Percentiles rank a stretch among this genome's conserved stretches.
Conservation (phyloP, 2,888 invertebrate species). For the Coelopa pilipes region DNA sequence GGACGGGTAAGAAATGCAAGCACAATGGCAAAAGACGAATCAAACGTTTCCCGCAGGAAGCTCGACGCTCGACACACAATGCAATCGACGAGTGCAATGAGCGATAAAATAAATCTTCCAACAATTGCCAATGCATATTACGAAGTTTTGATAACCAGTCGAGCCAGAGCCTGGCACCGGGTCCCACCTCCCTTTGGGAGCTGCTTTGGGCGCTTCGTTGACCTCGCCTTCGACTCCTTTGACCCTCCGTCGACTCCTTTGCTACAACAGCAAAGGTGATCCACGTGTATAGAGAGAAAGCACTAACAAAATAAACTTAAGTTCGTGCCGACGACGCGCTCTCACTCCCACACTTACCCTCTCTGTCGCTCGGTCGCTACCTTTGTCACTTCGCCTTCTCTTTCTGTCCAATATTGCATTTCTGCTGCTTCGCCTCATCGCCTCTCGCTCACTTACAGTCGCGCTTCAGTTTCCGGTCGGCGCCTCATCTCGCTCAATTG, state of each 20-base stretch:
- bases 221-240: too few relatives aligned
- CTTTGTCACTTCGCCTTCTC: too few relatives aligned
- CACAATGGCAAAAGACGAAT: too few relatives aligned
- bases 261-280: constrained; percentile 13
- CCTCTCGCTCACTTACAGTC: neutral
- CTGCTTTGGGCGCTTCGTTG: too few relatives aligned
- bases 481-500: constrained; percentile 23
- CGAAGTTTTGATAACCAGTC: constrained; percentile 7
- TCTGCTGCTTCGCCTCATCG: too few relatives aligned
- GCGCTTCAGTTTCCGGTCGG: constrained; percentile 9
- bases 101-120: constrained; percentile 1
- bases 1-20: too few relatives aligned
- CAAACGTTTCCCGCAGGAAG: too few relatives aligned
- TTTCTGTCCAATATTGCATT: too few relatives aligned
- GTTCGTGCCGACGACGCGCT: constrained; percentile 10
- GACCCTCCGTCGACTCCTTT: too few relatives aligned
- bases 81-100: neutral
- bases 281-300: neutral
- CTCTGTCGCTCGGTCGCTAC: too few relatives aligned
- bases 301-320: constrained; percentile 19
- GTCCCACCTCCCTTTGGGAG: neutral
- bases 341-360: neutral
- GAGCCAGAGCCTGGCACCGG: neutral
- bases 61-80: too few relatives aligned
- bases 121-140: constrained; percentile 10